Evolutionary conservation across 2,113 vertebrate genomes (phyloP).

Genomic region (Rallus limicola): DNA sequence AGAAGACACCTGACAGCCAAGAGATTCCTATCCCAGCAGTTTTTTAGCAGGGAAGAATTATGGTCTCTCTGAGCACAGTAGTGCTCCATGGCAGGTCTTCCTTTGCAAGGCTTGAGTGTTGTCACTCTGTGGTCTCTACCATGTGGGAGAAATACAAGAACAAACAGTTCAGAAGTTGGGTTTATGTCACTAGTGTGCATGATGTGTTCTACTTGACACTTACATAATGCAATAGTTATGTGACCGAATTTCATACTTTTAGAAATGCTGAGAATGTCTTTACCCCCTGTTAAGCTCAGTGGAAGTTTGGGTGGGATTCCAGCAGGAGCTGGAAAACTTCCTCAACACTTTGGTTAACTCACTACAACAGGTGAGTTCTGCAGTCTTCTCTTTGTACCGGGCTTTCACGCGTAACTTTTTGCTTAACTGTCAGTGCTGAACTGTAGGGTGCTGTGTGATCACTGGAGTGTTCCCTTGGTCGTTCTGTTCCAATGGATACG

Average conservation of each 20-base stretch:
- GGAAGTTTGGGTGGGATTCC: background rate
- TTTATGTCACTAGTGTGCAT: background rate
- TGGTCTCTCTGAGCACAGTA: background rate
- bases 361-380: background rate
- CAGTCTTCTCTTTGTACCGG: fast-evolving
- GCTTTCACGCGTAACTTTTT: background rate
- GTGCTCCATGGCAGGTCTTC: background rate
- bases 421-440: background rate
- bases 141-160: background rate
- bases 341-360: background rate
- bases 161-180: background rate
- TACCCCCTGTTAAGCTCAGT: background rate
- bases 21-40: background rate
- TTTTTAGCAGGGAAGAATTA: background rate
- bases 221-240: background rate
- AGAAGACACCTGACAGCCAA: background rate
- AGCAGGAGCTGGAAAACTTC: background rate
- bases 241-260: background rate
- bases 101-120: background rate
- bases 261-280: background rate
- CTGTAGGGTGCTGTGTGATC: background rate
- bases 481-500: background rate
- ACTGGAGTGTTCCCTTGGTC: background rate
- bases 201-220: background rate
- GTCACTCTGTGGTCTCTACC: background rate